Percentiles rank a stretch among this genome's conserved stretches.
Evolutionary conservation across 2,113 vertebrate genomes (phyloP).

Genomic region (Pterophyllum scalare): DNA sequence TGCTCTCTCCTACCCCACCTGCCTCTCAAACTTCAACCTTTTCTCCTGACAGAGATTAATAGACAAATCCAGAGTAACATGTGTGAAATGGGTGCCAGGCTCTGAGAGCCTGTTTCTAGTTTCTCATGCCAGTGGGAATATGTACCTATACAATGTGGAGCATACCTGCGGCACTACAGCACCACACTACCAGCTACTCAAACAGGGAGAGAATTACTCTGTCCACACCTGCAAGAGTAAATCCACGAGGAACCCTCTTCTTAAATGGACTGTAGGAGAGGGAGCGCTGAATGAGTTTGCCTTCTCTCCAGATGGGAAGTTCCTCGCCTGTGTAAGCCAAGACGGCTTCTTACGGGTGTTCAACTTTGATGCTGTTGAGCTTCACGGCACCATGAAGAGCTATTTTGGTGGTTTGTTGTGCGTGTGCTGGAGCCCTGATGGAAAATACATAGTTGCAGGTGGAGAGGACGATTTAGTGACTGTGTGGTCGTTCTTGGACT

Average conservation of each 20-base stretch:
- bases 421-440: slow-evolving; percentile 98
- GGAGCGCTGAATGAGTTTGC: slow-evolving; percentile 97
- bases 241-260: slow-evolving; percentile 96
- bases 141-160: slow-evolving; percentile 99
- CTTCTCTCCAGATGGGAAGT: slow-evolving; percentile 98
- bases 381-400: slow-evolving; percentile 98
- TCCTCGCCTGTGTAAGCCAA: slow-evolving; percentile 95
- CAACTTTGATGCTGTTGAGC: slow-evolving; percentile 95
- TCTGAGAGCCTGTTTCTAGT: slow-evolving; percentile 99
- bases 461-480: slow-evolving; percentile 99
- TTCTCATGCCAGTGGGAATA: slow-evolving; percentile 95
- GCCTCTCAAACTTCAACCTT: slow-evolving; percentile 29
- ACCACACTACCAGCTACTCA: slow-evolving; percentile 98
- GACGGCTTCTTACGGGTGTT: slow-evolving; percentile 97
- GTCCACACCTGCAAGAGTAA: slow-evolving; percentile 99
- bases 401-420: slow-evolving; percentile 98
- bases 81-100: slow-evolving; percentile 98
- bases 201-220: slow-evolving; percentile 97
- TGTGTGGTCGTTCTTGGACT: slow-evolving; percentile 97
- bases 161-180: slow-evolving; percentile 95
- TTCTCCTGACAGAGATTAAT: slow-evolving; percentile 92
- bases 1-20: neutral
- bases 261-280: slow-evolving; percentile 98
- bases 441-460: slow-evolving; percentile 96
- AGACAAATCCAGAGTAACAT: slow-evolving; percentile 98